Base-by-base conservation (phyloP, 2,888 invertebrate species). In the Scaptomyza flava region DNA sequence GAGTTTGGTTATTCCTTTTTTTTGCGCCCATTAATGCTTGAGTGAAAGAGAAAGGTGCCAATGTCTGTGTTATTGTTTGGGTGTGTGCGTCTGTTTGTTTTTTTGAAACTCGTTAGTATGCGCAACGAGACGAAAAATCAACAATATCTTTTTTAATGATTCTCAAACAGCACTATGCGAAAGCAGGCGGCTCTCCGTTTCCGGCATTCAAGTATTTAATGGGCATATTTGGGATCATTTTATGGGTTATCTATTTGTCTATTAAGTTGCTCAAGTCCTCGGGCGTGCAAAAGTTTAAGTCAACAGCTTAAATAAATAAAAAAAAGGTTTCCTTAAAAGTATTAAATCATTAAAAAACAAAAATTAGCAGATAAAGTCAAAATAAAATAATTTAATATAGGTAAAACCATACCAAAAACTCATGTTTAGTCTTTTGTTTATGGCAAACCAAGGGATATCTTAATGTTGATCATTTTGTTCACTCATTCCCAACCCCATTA, bases 61-160 rank as follows among this genome's bases (percentile, higher is more conserved):
- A 36, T 12, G 60, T 52, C 50, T 47, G 50, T 43, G 63, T 38
- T 36, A n/a, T 36, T 36, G 51, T 46, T 34, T 51, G 31, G 31
- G 52, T 12, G 42, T 46, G 51, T 42, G 56, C 38, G 59, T 56
- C 63, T 43, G 67, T 31, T 12, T 14, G 17, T 23, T 14, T 14
- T 53, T 61, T 50, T 60, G 9, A 63, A 83, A 67, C 85, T 87
- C 85, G 80, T 89, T 85, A 81, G 87, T 89, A 89, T 89, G 89
- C 84, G 85, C 82, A 87, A 56, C 89, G 77, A 81, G 65, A 84
- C 84, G 79, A 78, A 88, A 87, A 87, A 89, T 85, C 85, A 87
- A 85, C 87, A 79, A 89, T 85, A 84, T 87, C 87, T 77, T 79
- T 87, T 87, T 85, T 77, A 67, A 69, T 79, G 73, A 68, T 80